Base-by-base conservation (phyloP, 1,140 invertebrate genomes). In the Cydia strobilella region DNA sequence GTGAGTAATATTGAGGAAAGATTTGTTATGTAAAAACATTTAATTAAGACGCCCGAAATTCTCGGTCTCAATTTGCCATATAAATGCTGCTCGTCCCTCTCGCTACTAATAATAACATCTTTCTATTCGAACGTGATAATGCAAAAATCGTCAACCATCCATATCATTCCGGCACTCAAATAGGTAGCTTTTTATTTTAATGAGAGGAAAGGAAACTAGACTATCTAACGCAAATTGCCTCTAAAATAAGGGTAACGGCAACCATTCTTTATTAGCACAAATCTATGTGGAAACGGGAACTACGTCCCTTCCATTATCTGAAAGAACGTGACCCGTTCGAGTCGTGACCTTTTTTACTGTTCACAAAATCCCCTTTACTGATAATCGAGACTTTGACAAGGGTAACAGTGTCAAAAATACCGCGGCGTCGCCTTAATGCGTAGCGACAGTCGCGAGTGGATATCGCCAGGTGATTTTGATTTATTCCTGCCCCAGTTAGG, bases 401-500 rank as follows among this genome's bases (percentile, higher is more conserved):
- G 65, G 65, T 69, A 35, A 39, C 31, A 39, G 35, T 69, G 65
- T 69, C 65, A 69, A 69, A 69, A 69, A 69, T 69, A 69, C 48
- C 35, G 31, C 65, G 35, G 4, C 35, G 65, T 66, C n/a, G 63
- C 63, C 65, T 39, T 69, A 69, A 69, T 69, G 65, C 65, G n/a
- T 18, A 35, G 31, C 65, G 65, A 20, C 65, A 35, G 63, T 15
- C 63, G 13, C 27, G 65, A 69, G 15, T 35, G 27, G 65, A 69
- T 59, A 59, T 23, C 63, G 31, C 65, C 71, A 76, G 75, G 76
- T 72, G 75, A 75, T 72, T 25, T 65, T 79, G 76, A 84, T 78
- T 82, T 84, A 84, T 84, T 62, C 66, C 77, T 77, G 76, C 77
- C 74, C 78, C 63, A 80, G 73, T 84, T 78, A 77, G 80, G 78